Base-by-base conservation (phyloP, 2,797 vertebrate genomes). In the Mormyrus hasselquistii region DNA sequence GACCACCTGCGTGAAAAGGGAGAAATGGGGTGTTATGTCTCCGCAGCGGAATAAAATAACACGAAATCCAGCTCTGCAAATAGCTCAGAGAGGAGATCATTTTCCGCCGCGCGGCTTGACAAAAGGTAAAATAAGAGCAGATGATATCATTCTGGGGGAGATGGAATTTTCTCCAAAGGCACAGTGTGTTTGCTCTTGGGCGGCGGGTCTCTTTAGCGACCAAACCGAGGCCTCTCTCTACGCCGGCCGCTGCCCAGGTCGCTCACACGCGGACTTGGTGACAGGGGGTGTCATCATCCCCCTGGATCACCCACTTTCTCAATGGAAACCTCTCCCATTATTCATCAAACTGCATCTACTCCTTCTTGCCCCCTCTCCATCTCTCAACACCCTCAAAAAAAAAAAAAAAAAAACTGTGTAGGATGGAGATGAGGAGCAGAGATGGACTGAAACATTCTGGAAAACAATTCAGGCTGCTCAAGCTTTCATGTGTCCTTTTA, bases 41-140 rank as follows among this genome's bases (percentile, higher is more conserved):
- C 96, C 96, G 96, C 95, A 95, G 94, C 95, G 95, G 96, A 96
- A 97, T 97, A 96, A 96, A 97, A 96, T 96, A 96, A 97, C 97
- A 96, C 93, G 93, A 95, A 96, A 95, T 96, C 96, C 96, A 96
- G 96, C 96, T 96, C 96, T 97, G 96, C 97, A 97, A 97, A 98
- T 97, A 97, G 96, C 97, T 97, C 95, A 94, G 94, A 93, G 96
- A 93, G 93, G 96, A 97, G 96, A 96, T 97, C 96, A 96, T 97
- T 96, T 96, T 96, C 95, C 95, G 94, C 38, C 93, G 93, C 92
- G 94, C 93, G 93, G 94, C 94, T 94, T 92, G 94, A 96, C 95
- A 95, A 96, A 73, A 96, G 95, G 96, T 96, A 96, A 96, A 96
- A 96, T 96, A 96, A 96, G 96, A 97, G 95, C 95, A 96, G 96